Conservation (phyloP, 2,888 invertebrate species). For the Molanna angustata region DNA sequence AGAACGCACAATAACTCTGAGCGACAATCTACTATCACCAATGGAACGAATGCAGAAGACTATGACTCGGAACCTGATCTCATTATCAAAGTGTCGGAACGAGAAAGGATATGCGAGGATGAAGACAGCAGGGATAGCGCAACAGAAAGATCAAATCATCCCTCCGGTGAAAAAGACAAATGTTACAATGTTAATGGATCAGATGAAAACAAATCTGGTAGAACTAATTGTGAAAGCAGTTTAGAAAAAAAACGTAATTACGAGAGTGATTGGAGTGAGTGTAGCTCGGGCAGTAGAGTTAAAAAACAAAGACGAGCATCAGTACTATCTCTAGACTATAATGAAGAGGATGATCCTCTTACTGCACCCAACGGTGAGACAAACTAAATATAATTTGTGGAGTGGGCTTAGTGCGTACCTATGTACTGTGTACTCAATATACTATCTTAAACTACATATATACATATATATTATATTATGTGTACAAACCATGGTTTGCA, state of each 20-base stretch:
- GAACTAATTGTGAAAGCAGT: conserved; percentile 32
- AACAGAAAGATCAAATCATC: conserved; percentile 16
- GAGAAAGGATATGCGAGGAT: conserved; percentile 41
- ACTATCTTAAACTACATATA: not conserved
- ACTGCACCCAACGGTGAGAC: conserved; percentile 67
- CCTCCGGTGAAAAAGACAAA: conserved; percentile 24
- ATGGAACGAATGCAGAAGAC: conserved; percentile 23
- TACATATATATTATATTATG: too few relatives aligned
- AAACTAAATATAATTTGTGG: conserved; percentile 41
- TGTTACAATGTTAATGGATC: conserved; percentile 24
- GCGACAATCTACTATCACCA: conserved; percentile 26
- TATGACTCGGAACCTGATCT: conserved; percentile 40
- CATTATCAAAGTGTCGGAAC: conserved; percentile 42
- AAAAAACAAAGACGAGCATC: conserved; percentile 71
- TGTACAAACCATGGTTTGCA: not conserved
- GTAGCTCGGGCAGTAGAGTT: conserved; percentile 38
- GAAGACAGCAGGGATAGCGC: conserved; percentile 43
- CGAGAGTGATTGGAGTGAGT: conserved; percentile 41
- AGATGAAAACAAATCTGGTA: conserved; percentile 28
- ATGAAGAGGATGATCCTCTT: conserved; percentile 71
- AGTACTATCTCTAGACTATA: conserved; percentile 70
- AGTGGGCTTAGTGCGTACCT: not conserved
- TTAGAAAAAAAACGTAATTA: conserved; percentile 28
- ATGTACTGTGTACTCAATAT: not conserved
- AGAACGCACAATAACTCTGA: conserved; percentile 32